Evolutionary conservation across 2,797 vertebrate species (phyloP), one percentile per base, ranked within the genome.

Genomic region (Vipera ursinii): DNA sequence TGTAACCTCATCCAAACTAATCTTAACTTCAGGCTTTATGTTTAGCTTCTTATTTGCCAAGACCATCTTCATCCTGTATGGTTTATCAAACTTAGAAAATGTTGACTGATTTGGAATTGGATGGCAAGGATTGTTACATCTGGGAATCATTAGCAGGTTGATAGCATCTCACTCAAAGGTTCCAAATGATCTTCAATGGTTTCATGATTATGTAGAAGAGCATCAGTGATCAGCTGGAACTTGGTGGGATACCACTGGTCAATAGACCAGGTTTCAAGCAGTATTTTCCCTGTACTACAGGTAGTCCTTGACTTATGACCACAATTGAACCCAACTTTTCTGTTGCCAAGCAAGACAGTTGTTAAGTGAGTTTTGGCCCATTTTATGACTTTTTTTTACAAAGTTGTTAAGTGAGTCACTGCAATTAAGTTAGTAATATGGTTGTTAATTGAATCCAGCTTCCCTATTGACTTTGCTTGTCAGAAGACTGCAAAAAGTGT

Each of bases 81-180:
- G 73, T 24, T 82, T 69, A n/a, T 55, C 2, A 0, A 28, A 93
- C 93, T 65, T 93, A n/a, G 93, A 88, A 93, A 91, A 82, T 82
- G 20, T 82, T 82, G 38, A 82, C 20, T 48, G 73, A 82, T 82
- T 82, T 82, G 44, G 38, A 82, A 82, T 12, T 24, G 73, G 38
- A 82, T 82, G 44, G 20, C 44, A 82, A 82, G 73, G 8, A 24
- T 24, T 5, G 48, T 20, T 82, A 48, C 38, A 48, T 48, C 73
- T 82, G 73, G 38, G 9, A 82, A 44, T 12, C 9, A 12, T 48
- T 24, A 82, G 38, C 38, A 48, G 20, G 9, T 82, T 48, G 73
- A 82, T 48, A 5, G 38, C 73, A 82, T 48, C 73, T 82, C 38
- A 48, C 44, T 82, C 20, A 48, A 48, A 48, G 22, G 22, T 48